phyloP scores from a whole-genome alignment of 2,113 vertebrate genomes.

The Clinocottus analis region DNA sequence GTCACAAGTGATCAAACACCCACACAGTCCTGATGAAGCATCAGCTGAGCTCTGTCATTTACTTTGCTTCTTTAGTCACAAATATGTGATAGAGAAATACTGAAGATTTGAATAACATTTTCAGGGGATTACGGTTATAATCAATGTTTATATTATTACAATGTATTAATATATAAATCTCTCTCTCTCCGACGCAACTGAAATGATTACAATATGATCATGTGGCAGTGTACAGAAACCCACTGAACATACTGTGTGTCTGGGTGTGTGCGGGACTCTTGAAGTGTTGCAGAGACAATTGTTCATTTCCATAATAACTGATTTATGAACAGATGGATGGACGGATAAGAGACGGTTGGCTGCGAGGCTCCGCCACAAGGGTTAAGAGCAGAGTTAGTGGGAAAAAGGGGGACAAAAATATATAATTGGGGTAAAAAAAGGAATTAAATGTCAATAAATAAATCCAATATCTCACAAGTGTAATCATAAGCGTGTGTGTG shows the following conservation, averaged over 20 bases:
- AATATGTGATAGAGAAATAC: background rate
- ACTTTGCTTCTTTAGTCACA: background rate
- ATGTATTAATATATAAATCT: background rate
- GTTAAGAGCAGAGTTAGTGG: background rate
- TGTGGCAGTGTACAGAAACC: background rate
- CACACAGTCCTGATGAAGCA: background rate
- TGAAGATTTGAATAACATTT: background rate
- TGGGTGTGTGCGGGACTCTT: background rate
- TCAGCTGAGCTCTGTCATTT: background rate
- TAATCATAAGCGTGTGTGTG: background rate
- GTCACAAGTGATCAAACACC: background rate
- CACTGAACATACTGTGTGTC: background rate
- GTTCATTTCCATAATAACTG: background rate
- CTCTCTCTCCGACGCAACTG: background rate
- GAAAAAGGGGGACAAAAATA: background rate
- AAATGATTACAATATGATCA: background rate
- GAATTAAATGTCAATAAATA: too few species aligned
- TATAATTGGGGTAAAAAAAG: background rate
- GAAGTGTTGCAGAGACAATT: background rate
- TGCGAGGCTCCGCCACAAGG: background rate
- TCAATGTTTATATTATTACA: background rate
- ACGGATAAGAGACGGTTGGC: background rate
- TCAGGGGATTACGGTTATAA: background rate
- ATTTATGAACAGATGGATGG: background rate
- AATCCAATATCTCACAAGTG: background rate